Conservation (phyloP, 2,797 vertebrate genomes). For the Ctenopoma multispine region DNA sequence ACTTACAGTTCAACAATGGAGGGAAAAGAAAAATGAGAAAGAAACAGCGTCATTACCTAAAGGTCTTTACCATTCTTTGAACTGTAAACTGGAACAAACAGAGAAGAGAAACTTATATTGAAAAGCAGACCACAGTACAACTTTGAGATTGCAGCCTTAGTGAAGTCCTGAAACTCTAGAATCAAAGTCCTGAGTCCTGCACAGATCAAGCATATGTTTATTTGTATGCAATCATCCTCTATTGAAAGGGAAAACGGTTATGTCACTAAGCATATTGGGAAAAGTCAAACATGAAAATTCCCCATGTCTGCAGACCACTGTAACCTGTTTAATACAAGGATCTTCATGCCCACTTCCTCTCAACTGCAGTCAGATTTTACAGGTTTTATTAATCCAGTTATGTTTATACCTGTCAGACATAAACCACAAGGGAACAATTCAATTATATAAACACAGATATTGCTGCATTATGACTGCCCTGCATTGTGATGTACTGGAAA, state of each 20-base stretch:
- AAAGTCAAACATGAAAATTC: neutral
- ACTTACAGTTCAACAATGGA: constrained; percentile 69
- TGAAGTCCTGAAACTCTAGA: neutral
- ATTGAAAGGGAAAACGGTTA: neutral
- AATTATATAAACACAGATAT: neutral
- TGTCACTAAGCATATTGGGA: neutral
- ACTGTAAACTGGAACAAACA: neutral
- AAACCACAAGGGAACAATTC: neutral
- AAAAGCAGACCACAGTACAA: neutral
- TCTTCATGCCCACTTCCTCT: neutral
- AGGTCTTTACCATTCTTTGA: neutral
- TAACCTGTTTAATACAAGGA: neutral
- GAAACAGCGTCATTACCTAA: neutral
- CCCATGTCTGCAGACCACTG: neutral
- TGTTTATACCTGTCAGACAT: neutral
- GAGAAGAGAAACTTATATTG: neutral
- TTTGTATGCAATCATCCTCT: neutral
- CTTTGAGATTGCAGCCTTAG: neutral
- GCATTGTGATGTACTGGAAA: neutral
- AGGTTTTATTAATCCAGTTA: constrained; percentile 3
- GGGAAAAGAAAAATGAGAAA: neutral
- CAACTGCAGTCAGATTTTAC: neutral
- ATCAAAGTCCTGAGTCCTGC: neutral
- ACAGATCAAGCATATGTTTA: neutral
- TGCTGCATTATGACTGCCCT: neutral